Percentiles rank a stretch among this genome's conserved stretches.
phyloP scores from a whole-genome alignment of 2,888 invertebrate species.

The Cantharis lateralis region DNA sequence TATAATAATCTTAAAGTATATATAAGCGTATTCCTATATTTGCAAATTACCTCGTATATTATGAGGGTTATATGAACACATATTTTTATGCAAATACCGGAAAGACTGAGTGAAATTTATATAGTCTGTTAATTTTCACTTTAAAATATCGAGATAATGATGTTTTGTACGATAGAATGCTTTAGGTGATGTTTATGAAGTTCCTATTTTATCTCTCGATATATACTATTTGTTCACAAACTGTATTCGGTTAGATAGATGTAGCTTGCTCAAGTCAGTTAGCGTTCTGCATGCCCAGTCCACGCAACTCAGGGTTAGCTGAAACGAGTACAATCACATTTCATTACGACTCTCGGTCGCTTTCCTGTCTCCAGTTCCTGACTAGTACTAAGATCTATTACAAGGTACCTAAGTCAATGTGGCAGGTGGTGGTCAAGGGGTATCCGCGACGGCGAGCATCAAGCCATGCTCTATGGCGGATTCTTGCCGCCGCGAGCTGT shows the following conservation, averaged over 20 bases:
- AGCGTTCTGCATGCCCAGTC: constrained; percentile 53
- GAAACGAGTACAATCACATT: constrained; percentile 56
- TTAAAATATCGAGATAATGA: constrained; percentile 55
- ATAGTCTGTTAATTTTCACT: constrained; percentile 59
- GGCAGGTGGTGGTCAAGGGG: constrained; percentile 37
- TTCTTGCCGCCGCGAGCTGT: constrained; percentile 35
- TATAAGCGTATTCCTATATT: constrained; percentile 49
- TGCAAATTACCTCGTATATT: constrained; percentile 56
- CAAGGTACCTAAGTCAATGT: constrained; percentile 42
- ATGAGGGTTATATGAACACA: constrained; percentile 57
- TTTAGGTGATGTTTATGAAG: constrained; percentile 59
- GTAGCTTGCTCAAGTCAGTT: constrained; percentile 59
- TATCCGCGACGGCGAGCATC: constrained; percentile 34
- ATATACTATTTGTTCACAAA: constrained; percentile 54
- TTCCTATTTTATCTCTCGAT: constrained; percentile 60
- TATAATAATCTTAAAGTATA: constrained; percentile 50
- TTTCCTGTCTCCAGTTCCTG: constrained; percentile 57
- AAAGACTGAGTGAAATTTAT: constrained; percentile 61
- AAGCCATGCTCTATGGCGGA: constrained; percentile 14
- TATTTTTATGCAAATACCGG: constrained; percentile 60
- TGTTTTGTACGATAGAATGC: constrained; percentile 58
- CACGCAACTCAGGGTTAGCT: constrained; percentile 57
- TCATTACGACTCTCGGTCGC: constrained; percentile 39
- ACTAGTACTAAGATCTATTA: constrained; percentile 49
- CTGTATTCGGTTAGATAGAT: constrained; percentile 56